Conservation (phyloP, 2,113 vertebrate genomes). For the Ailuropoda melanoleuca region DNA sequence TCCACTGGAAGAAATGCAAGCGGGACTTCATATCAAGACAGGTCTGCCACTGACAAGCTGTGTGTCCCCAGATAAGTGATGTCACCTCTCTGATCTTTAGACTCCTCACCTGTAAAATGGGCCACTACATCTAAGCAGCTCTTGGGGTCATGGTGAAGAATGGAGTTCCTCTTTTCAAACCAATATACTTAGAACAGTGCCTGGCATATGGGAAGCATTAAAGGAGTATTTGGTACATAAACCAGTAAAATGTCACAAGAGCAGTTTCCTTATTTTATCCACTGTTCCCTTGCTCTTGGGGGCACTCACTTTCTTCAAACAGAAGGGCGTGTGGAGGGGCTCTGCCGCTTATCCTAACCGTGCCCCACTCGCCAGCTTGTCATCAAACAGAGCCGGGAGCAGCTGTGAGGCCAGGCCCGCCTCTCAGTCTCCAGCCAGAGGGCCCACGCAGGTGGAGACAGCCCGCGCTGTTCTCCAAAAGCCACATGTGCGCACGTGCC, state of each 20-base stretch:
- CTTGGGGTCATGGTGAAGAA: neutral
- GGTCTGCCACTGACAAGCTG: neutral
- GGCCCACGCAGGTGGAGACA: neutral
- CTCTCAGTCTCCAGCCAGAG: neutral
- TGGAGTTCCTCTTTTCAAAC: neutral
- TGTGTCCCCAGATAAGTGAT: neutral
- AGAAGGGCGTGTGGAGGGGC: neutral
- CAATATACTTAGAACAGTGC: neutral
- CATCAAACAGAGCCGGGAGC: neutral
- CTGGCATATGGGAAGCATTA: too few species aligned
- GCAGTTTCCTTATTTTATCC: neutral
- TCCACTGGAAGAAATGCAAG: neutral
- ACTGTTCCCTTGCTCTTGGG: neutral
- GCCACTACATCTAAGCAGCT: neutral
- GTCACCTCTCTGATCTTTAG: neutral
- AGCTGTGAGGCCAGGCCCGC: neutral
- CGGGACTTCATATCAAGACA: neutral
- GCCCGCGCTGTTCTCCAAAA: neutral
- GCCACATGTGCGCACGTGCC: accelerated
- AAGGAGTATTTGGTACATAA: neutral
- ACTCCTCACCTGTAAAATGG: neutral
- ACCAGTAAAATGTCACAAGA: neutral
- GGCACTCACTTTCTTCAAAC: neutral
- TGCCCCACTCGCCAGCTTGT: neutral
- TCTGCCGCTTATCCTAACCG: neutral